phyloP scores from a whole-genome alignment of 2,888 invertebrate genomes.

The Platypus cylindrus region DNA sequence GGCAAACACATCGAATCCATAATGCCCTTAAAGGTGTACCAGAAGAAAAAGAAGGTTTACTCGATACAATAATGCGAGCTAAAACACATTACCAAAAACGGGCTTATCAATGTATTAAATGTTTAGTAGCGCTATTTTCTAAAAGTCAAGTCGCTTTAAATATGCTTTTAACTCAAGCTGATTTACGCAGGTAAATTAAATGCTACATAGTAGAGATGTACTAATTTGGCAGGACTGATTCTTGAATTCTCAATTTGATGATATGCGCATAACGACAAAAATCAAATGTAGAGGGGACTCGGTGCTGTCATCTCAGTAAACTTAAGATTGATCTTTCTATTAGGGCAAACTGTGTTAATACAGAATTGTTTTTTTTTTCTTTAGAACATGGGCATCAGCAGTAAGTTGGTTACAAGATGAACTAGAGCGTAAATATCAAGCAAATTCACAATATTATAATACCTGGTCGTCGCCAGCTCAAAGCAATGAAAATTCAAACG shows the following conservation, averaged over 20 bases:
- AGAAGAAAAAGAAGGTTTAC: conserved; percentile 79
- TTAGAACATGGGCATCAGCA: conserved; percentile 71
- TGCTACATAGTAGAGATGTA: background rate
- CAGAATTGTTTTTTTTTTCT: too few species aligned
- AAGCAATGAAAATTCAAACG: conserved; percentile 89
- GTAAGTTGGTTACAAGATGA: conserved; percentile 94
- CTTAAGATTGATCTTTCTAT: too few species aligned
- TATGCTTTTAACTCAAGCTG: conserved; percentile 64
- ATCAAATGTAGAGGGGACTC: too few species aligned
- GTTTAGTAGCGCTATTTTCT: conserved; percentile 80
- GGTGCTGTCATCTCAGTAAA: too few species aligned
- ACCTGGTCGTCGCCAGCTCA: conserved; percentile 92
- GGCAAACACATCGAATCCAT: conserved; percentile 90
- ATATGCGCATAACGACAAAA: too few species aligned
- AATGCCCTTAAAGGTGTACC: conserved; percentile 84
- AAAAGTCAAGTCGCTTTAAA: conserved; percentile 68
- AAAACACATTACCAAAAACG: conserved; percentile 94
- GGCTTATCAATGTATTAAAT: conserved; percentile 94
- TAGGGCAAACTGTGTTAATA: too few species aligned
- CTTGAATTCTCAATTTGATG: too few species aligned
- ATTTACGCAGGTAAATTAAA: conserved; percentile 44
- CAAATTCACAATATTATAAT: conserved; percentile 66
- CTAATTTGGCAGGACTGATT: too few species aligned
- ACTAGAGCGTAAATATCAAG: conserved; percentile 60
- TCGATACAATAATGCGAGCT: conserved; percentile 84